Evolutionary conservation across 1,140 invertebrate species (phyloP), one percentile per base, ranked within the genome.

Genomic region (Procambarus clarkii): DNA sequence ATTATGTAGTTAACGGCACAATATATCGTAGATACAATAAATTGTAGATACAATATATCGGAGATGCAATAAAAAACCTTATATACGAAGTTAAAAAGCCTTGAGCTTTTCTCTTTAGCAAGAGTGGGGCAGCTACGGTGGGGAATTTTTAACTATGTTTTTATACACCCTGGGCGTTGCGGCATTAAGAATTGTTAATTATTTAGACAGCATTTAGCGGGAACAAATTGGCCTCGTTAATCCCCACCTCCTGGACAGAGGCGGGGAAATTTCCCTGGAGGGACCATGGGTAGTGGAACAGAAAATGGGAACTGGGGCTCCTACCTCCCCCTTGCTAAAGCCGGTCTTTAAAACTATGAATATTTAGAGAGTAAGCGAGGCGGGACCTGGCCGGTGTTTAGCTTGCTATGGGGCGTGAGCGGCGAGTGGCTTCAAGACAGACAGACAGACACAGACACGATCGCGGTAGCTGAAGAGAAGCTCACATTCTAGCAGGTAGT

Each of bases 131-230:
- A n/a, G n/a, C n/a, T n/a, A n/a, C n/a, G n/a, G n/a, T n/a, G n/a
- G n/a, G n/a, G n/a, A n/a, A n/a, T n/a, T n/a, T n/a, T n/a, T n/a
- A n/a, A n/a, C n/a, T n/a, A n/a, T n/a, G n/a, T 58, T 58, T 58
- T 58, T 58, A 7, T 13, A 58, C 8, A 77, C 24, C 24, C 4
- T 58, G 7, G 81, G 58, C 58, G 48, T n/a, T 45, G 50, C 15
- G 85, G 74, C 77, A 69, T 80, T 88, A 81, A 81, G 86, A 69
- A 88, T 50, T 46, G 44, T 81, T 88, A 88, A 88, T 88, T 88
- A 88, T 81, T 88, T 88, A 88, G 58, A 80, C 86, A 88, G 86
- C 69, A 80, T 88, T 88, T 88, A 88, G 78, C 86, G 44, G 77
- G 13, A 88, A 88, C 86, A 88, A 88, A 88, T 80, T 88, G 86